phyloP scores from a whole-genome alignment of 2,888 invertebrate species.

The Tetramorium bicarinatum region DNA sequence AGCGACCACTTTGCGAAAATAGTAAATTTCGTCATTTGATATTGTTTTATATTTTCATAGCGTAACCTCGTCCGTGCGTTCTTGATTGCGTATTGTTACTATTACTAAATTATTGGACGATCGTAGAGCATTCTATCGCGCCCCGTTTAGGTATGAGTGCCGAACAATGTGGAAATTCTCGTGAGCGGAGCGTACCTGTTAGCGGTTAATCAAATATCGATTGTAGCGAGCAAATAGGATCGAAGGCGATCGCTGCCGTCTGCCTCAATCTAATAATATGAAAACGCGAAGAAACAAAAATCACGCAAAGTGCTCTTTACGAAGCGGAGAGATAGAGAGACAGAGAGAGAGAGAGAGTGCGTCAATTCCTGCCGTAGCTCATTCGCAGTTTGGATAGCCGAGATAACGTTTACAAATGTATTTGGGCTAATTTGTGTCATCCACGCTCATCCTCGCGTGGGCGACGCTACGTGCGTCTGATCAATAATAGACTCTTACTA shows the following conservation, averaged over 20 bases:
- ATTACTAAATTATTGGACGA: neutral
- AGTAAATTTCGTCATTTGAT: constrained; percentile 18
- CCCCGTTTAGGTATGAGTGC: constrained; percentile 25
- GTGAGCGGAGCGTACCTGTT: constrained; percentile 57
- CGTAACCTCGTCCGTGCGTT: neutral
- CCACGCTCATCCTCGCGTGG: constrained; percentile 28
- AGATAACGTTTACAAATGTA: constrained; percentile 6
- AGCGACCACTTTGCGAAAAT: neutral
- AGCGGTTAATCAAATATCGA: constrained; percentile 72
- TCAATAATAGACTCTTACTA: constrained; percentile 43
- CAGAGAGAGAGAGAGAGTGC: neutral
- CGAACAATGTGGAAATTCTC: constrained; percentile 64
- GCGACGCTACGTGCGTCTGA: constrained; percentile 39
- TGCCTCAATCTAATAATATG: neutral
- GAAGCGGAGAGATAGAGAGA: neutral
- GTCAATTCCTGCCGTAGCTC: neutral
- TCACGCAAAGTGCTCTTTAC: neutral
- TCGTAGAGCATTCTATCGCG: constrained; percentile 8
- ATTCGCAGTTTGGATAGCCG: constrained; percentile 10
- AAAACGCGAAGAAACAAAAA: neutral
- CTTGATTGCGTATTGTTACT: neutral
- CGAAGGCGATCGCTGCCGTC: constrained; percentile 54
- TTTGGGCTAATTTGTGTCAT: constrained; percentile 35
- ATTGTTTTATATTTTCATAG: constrained; percentile 2
- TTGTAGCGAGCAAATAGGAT: constrained; percentile 61